Base-by-base conservation (phyloP, 23 tunicate genomes). In the Corella eumyota region DNA sequence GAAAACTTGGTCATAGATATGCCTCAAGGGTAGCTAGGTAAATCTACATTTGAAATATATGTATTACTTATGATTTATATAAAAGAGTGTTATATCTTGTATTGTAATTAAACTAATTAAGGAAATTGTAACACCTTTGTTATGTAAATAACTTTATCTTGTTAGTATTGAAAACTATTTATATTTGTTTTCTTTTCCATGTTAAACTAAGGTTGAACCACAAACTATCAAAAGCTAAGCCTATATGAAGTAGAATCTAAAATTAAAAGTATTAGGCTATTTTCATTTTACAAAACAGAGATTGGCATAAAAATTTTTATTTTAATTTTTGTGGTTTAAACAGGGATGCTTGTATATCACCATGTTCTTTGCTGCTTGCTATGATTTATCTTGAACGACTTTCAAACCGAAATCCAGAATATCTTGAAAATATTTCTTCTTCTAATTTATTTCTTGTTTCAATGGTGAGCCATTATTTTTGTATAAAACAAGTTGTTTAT, bases 381-480 rank as follows among this genome's bases (percentile, higher is more conserved):
- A 57, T 93, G 78, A 93, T 93, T 30, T 93, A 93, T 66, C 58
- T 93, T 27, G 90, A 93, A 68, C 74, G 95, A 34, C 66, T 93
- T 1, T 45, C 70, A 24, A 64, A 72, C n/a, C 57, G 51, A 30
- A 84, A 93, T 61, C 95, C 99, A 24, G 72, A 78, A 29, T 93
- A 93, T 62, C 71, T 93, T 17, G 67, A 74, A 36, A 68, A 58
- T 6, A 67, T 84, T 36, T 68, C 87, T 1, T 93, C 99, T 26
- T 93, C 99, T 54, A 90, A 93, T 37, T 79, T 93, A 24, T 93
- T 93, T 34, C 87, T 93, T 38, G 74, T 93, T 7, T 75, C 99
- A 2, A 78, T 93, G 98, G 95, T 86, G 6, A 31, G 67, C 13
- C 19, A 32, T 15, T 6, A 27, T 26, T 31, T 17, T 32, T 62